Conservation (phyloP, 2,797 vertebrate genomes). For the Hydrocynus forskahlii region DNA sequence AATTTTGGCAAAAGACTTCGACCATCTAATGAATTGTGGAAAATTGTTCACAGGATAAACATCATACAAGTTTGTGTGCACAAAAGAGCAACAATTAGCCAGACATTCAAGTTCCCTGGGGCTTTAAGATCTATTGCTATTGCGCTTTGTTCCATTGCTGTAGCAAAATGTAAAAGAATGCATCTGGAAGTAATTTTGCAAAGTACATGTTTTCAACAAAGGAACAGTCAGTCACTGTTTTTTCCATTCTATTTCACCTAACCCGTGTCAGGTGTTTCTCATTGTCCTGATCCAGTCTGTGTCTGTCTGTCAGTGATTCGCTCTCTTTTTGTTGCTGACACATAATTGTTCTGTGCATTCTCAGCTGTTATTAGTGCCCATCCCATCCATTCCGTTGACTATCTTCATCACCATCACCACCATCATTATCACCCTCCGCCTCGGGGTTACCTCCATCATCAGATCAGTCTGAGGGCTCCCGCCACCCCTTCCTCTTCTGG, state of each 20-base stretch:
- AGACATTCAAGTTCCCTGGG: no score
- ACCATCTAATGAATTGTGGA: no score
- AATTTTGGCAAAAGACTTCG: no score
- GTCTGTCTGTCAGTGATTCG: not conserved
- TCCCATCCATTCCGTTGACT: slow-evolving; percentile 99
- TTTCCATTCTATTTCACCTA: not conserved
- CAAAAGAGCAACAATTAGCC: no score
- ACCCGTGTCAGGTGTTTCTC: not conserved
- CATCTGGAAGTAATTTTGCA: not conserved
- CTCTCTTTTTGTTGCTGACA: not conserved
- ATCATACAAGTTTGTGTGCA: no score
- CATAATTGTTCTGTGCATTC: slow-evolving; percentile 26
- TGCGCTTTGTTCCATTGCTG: not conserved
- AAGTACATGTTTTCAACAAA: not conserved
- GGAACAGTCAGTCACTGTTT: not conserved
- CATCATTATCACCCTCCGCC: slow-evolving; percentile 94
- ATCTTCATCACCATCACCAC: slow-evolving; percentile 98
- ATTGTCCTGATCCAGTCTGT: not conserved
- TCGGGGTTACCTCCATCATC: slow-evolving; percentile 93
- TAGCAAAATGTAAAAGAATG: not conserved
- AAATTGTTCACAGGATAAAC: no score
- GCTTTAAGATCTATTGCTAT: no score
- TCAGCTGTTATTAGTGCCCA: slow-evolving; percentile 99
- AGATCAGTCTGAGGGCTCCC: slow-evolving; percentile 84
- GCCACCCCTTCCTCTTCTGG: slow-evolving; percentile 84